Evolutionary conservation across 1,140 invertebrate genomes (phyloP).

Genomic region (Polyergus mexicanus): DNA sequence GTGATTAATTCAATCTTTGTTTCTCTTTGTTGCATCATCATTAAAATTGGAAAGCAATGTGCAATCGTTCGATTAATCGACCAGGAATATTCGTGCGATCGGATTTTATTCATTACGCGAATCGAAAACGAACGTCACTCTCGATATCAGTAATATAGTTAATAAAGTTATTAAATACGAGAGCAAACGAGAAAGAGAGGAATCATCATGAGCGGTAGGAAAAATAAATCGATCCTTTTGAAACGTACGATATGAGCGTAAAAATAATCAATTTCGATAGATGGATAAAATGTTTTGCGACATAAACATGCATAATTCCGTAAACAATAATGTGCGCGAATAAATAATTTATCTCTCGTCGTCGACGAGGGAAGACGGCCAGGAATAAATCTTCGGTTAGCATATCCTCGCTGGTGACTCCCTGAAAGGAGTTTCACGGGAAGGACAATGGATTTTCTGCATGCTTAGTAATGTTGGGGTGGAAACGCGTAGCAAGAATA

Average conservation of each 20-base stretch:
- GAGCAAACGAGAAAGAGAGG: neutral
- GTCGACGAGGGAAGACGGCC: conserved; percentile 33
- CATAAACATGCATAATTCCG: neutral
- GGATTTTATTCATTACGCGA: neutral
- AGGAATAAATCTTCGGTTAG: conserved; percentile 38
- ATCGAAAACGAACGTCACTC: neutral
- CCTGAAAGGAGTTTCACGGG: conserved; percentile 31
- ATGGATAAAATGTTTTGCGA: conserved; percentile 3
- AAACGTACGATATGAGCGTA: neutral
- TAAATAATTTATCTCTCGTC: conserved; percentile 50
- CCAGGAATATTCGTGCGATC: neutral
- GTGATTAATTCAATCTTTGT: neutral
- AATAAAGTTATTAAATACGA: neutral
- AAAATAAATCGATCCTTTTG: neutral
- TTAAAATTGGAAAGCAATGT: neutral
- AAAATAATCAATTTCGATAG: neutral
- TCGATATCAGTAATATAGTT: neutral
- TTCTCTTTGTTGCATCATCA: conserved; percentile 5
- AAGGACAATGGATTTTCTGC: conserved; percentile 48
- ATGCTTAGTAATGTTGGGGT: conserved; percentile 21
- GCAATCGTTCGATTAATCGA: conserved; percentile 14
- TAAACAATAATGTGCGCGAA: neutral
- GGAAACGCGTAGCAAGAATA: conserved; percentile 49
- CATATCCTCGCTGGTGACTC: conserved; percentile 24
- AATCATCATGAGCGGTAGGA: neutral